Evolutionary conservation across 1,140 invertebrate genomes (phyloP).

Genomic region (Cephus cinctus): DNA sequence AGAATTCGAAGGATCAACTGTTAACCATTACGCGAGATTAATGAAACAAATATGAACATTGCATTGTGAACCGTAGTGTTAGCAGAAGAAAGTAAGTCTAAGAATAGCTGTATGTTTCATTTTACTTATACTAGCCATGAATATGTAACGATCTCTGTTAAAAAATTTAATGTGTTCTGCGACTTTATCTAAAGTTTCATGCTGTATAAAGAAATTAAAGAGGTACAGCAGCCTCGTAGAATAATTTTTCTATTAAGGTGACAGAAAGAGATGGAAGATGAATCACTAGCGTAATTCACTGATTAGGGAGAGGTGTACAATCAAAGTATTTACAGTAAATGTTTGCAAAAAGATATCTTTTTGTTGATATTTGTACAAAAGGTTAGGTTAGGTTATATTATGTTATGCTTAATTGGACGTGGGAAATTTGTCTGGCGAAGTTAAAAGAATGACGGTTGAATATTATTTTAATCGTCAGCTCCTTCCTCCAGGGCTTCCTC

Average conservation of each 20-base stretch:
- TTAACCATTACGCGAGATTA: no score
- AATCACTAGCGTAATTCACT: slow-evolving; percentile 15
- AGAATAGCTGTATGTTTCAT: no score
- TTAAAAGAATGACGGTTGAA: not conserved
- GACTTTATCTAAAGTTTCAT: no score
- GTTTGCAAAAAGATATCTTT: slow-evolving; percentile 1
- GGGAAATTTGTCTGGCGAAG: not conserved
- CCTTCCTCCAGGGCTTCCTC: slow-evolving; percentile 8
- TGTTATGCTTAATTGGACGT: slow-evolving; percentile 6
- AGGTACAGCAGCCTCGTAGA: not conserved
- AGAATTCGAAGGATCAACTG: no score
- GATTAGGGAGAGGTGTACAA: slow-evolving; percentile 13
- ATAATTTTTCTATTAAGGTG: slow-evolving; percentile 8
- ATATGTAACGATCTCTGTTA: no score
- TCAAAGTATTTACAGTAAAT: no score
- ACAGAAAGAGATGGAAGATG: slow-evolving; percentile 11
- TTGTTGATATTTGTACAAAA: slow-evolving; percentile 4
- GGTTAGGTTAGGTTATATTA: slow-evolving; percentile 17
- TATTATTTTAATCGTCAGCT: slow-evolving; percentile 1
- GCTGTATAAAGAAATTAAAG: slow-evolving; percentile 1
- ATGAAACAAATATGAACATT: no score
- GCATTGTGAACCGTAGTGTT: no score
- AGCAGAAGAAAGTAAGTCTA: no score
- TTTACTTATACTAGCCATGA: no score
- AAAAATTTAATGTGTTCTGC: no score